Conservation (phyloP, 1,140 invertebrate genomes). For the Whitmania pigra region DNA sequence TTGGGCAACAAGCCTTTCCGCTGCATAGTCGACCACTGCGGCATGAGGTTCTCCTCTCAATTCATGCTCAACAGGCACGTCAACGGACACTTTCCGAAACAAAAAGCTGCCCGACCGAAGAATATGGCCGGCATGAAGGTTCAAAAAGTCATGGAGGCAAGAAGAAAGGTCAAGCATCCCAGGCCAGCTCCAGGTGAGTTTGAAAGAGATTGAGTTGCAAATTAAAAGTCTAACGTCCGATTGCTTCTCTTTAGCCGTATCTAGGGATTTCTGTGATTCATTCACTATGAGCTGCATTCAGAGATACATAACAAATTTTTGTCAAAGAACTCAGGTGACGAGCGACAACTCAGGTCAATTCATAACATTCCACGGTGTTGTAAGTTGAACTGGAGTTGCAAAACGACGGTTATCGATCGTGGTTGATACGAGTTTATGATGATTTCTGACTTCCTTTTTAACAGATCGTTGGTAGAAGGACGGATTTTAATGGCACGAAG, state of each 20-base stretch:
- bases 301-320: conserved; percentile 41
- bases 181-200: too few relatives aligned
- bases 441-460: neutral
- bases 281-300: conserved; percentile 74
- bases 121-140: conserved; percentile 37
- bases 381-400: neutral
- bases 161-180: too few relatives aligned
- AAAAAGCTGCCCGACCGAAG: conserved; percentile 34
- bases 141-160: too few relatives aligned
- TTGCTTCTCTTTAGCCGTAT: neutral
- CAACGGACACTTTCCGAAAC: conserved; percentile 68
- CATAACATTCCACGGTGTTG: neutral
- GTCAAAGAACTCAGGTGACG: conserved; percentile 1
- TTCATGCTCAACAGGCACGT: conserved; percentile 77
- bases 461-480: neutral
- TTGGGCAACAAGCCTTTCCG: conserved; percentile 78
- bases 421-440: neutral
- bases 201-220: too few relatives aligned
- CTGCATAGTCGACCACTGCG: conserved; percentile 86
- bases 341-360: conserved; percentile 4
- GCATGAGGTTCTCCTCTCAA: conserved; percentile 77
- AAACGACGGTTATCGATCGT: neutral
- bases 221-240: too few relatives aligned
- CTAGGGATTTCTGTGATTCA: conserved; percentile 64
- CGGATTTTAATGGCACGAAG: neutral